Evolutionary conservation across 2,888 invertebrate species (phyloP), one percentile per base, ranked within the genome.

Genomic region (Meiosimyza decipiens): DNA sequence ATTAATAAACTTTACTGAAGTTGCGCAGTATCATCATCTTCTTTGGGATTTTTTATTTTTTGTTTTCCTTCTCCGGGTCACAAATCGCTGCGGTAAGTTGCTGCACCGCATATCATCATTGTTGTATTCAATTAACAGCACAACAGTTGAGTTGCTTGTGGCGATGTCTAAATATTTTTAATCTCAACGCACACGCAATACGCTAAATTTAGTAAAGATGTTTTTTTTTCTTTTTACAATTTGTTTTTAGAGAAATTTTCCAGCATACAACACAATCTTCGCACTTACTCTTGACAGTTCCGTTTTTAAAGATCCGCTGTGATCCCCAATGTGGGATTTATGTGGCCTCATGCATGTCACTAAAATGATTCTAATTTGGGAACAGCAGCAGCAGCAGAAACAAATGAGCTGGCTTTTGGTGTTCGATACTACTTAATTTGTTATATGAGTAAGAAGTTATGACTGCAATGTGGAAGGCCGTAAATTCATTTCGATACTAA

Each of bases 111-210:
- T 9, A 40, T 40, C 9, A 9, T 40, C 11, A 13, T 57, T 16
- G 33, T 40, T 62, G n/a, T 33, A 62, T 40, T 62, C 60, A 15
- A 62, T 33, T 62, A 62, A 62, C 60, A 40, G 47, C 33, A 47
- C 16, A 40, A 40, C 16, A 62, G 2, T 28, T n/a, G 28, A 62
- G 60, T 62, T 62, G 60, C n/a, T 62, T 47, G 60, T n/a, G 7
- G 60, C 47, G 40, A 62, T 62, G 28, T 40, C 28, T 33, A 62
- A 62, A 62, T 40, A 33, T 62, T 62, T 9, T 62, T 62, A 62
- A 62, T 62, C 60, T n/a, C 60, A 15, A 62, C 60, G 47, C 60
- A 62, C 60, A 47, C 60, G 47, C 40, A 16, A 47, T 22, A 40
- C 9, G 28, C 47, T 62, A 62, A 62, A 40, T 62, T 62, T 62